A percentile compares a stretch with the other conserved stretches of the same genome.
Evolutionary conservation across 1,140 invertebrate genomes (phyloP).

Genomic region (Gryllus bimaculatus): DNA sequence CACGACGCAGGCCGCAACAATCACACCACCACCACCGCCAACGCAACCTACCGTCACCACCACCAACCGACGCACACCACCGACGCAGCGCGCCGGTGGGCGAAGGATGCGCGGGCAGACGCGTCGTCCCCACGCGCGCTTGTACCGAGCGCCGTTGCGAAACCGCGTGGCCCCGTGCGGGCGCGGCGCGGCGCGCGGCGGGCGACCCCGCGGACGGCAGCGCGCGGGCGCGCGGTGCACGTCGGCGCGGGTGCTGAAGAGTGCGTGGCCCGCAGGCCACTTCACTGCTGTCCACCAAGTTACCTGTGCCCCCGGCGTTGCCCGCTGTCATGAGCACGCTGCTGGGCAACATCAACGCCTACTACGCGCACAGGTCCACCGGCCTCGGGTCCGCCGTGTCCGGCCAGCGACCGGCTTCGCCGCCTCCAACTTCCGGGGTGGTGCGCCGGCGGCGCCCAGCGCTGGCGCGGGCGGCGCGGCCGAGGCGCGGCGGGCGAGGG

Average conservation of each 20-base stretch:
- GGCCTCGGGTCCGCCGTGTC: slow-evolving; percentile 87
- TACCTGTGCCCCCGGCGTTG: slow-evolving; percentile 93
- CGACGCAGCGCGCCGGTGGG: no score
- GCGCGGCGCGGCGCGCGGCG: no score
- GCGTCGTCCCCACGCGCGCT: neutral
- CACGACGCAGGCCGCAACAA: no score
- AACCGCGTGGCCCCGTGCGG: no score
- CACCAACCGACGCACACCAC: no score
- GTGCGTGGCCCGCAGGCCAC: slow-evolving; percentile 58
- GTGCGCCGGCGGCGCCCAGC: slow-evolving; percentile 28
- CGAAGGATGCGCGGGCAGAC: no score
- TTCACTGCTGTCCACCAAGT: slow-evolving; percentile 99
- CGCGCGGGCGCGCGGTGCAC: neutral
- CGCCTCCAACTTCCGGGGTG: slow-evolving; percentile 98
- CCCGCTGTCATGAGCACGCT: slow-evolving; percentile 98
- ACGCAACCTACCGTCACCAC: no score
- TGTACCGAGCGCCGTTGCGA: neutral
- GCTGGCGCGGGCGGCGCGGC: neutral
- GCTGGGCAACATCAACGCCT: slow-evolving; percentile 98
- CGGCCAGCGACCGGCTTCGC: slow-evolving; percentile 97
- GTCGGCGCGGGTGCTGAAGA: neutral
- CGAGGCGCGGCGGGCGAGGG: no score
- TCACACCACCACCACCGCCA: no score
- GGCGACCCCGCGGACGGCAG: neutral
- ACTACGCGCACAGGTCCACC: slow-evolving; percentile 99